phyloP scores from a whole-genome alignment of 1,140 invertebrate genomes.

The Megalopta genalis region DNA sequence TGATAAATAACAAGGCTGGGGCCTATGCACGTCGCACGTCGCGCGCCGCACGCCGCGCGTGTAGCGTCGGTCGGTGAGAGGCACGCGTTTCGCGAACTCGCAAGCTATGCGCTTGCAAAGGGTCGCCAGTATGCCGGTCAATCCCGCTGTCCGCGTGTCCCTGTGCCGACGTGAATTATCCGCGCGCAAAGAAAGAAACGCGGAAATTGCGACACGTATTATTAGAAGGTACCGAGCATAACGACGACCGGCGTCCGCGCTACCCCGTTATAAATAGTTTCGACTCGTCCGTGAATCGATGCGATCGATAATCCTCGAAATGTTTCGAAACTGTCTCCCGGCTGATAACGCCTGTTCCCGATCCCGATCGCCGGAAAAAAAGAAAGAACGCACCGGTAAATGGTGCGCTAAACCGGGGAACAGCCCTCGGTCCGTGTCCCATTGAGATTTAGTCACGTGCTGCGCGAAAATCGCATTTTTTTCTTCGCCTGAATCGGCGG shows the following conservation, averaged over 20 bases:
- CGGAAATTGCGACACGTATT: neutral
- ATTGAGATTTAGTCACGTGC: constrained; percentile 10
- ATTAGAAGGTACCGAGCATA: constrained; percentile 26
- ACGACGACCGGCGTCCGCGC: constrained; percentile 7
- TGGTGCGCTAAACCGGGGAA: too few species aligned
- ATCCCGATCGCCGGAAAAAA: neutral
- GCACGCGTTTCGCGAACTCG: neutral
- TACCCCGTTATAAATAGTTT: constrained; percentile 26
- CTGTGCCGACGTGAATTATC: too few species aligned
- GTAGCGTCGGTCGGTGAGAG: neutral
- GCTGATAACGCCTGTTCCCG: neutral
- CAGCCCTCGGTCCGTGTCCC: too few species aligned
- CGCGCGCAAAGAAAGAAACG: neutral
- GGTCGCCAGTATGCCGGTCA: too few species aligned
- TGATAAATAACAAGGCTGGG: neutral
- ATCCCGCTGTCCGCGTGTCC: too few species aligned
- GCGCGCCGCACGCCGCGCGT: too few species aligned
- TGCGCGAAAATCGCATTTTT: constrained; percentile 21
- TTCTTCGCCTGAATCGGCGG: constrained; percentile 52
- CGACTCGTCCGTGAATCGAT: constrained; percentile 38
- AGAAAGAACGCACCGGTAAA: neutral
- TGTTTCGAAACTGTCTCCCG: neutral
- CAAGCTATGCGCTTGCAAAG: too few species aligned
- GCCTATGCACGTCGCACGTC: too few species aligned
- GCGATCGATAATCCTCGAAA: constrained; percentile 31